phyloP scores from a whole-genome alignment of 2,797 vertebrate species.

The Synaphobranchus kaupii region DNA sequence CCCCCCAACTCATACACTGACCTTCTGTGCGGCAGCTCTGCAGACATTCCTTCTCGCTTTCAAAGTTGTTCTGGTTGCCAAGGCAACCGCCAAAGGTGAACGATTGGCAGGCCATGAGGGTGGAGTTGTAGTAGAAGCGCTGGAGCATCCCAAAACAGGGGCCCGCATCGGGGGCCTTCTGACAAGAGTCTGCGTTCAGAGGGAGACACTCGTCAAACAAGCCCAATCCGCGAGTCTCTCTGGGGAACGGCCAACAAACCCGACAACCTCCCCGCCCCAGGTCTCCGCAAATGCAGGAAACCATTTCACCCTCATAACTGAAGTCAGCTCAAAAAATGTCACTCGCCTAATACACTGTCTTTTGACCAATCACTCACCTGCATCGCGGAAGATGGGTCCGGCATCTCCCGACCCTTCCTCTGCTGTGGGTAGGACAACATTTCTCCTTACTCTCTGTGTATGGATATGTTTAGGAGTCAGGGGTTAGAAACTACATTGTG shows the following conservation, averaged over 20 bases:
- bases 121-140: constrained; percentile 83
- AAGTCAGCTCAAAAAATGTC: background rate
- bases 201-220: background rate
- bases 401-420: constrained; percentile 39
- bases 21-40: constrained; percentile 91
- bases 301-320: background rate
- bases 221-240: background rate
- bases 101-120: constrained; percentile 81
- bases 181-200: constrained; percentile 73
- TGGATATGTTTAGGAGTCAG: background rate
- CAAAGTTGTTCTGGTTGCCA: constrained; percentile 90
- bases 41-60: constrained; percentile 81
- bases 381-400: constrained; percentile 9
- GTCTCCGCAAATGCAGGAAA: background rate
- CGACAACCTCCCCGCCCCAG: no score
- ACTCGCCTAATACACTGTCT: background rate
- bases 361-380: constrained; percentile 21
- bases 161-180: constrained; percentile 64
- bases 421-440: background rate
- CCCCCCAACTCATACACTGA: constrained; percentile 54
- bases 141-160: constrained; percentile 77
- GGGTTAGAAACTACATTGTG: background rate
- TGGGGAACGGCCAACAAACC: fast-evolving
- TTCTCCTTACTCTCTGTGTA: constrained; percentile 32
- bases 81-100: constrained; percentile 87